A percentile compares a stretch with the other conserved stretches of the same genome.
Conservation (phyloP, 2,113 vertebrate species). For the Pyxicephalus adspersus region DNA sequence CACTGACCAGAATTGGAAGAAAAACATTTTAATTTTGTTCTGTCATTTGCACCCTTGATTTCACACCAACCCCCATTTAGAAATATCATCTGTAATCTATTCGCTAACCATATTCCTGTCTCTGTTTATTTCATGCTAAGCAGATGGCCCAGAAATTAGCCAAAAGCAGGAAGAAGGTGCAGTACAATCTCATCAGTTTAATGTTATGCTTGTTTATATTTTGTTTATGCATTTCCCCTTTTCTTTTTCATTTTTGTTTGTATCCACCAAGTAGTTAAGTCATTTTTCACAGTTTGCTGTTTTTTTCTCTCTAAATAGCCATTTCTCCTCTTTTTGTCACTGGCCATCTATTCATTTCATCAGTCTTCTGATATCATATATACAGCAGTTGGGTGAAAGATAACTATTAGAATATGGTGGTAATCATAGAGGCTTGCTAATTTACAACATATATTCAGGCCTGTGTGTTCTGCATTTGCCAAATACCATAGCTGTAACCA, state of each 20-base stretch:
- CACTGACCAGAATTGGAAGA: not conserved
- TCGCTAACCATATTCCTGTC: constrained; percentile 88
- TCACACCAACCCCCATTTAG: constrained; percentile 60
- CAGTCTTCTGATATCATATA: constrained; percentile 43
- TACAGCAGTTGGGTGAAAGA: not conserved
- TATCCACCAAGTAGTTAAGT: constrained; percentile 59
- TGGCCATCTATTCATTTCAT: constrained; percentile 78
- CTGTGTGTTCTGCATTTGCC: not conserved
- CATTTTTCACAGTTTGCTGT: constrained; percentile 55
- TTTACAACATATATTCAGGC: not conserved
- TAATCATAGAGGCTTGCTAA: not conserved
- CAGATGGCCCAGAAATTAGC: constrained; percentile 99
- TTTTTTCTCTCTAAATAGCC: constrained; percentile 52
- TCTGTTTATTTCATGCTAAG: constrained; percentile 92
- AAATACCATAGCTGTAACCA: not conserved
- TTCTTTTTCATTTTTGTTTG: constrained; percentile 63
- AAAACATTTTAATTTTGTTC: not conserved
- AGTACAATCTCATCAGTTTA: constrained; percentile 84
- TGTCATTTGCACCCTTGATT: not conserved
- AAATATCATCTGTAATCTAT: constrained; percentile 68
- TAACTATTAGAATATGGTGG: not conserved
- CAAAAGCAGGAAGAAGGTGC: constrained; percentile 99
- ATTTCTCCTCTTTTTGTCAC: constrained; percentile 68
- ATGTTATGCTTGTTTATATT: constrained; percentile 75
- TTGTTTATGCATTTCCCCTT: constrained; percentile 59